Evolutionary conservation across 2,113 vertebrate species (phyloP).

Genomic region (Aramus guarauna): DNA sequence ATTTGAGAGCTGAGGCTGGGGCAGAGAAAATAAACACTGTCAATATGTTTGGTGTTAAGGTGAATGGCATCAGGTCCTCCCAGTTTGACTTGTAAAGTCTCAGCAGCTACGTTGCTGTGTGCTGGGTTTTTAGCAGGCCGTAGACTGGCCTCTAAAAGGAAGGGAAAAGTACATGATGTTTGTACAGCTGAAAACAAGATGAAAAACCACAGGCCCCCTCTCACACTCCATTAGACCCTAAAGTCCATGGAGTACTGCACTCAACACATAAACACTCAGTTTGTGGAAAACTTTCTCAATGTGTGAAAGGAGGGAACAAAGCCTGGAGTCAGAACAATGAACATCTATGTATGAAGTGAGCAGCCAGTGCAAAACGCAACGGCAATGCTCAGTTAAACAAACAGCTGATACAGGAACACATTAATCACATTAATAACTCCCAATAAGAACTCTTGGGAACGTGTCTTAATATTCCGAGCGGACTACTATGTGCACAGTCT

Average conservation of each 20-base stretch:
- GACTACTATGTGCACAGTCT: not conserved
- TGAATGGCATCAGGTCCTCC: conserved; percentile 61
- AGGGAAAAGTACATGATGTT: conserved; percentile 83
- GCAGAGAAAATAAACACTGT: conserved; percentile 80
- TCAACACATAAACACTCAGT: conserved; percentile 94
- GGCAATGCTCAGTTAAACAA: conserved; percentile 13
- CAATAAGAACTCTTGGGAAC: not conserved
- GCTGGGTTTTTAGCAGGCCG: conserved; percentile 61
- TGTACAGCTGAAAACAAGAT: conserved; percentile 99
- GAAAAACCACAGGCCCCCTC: conserved; percentile 92
- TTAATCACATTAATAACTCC: conserved; percentile 52
- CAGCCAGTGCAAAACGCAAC: not conserved
- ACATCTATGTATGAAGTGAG: conserved; percentile 66
- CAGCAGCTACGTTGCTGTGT: conserved; percentile 53
- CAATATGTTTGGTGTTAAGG: conserved; percentile 74
- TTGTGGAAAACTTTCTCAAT: conserved; percentile 82
- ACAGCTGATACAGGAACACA: conserved; percentile 24
- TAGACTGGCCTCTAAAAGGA: conserved; percentile 70
- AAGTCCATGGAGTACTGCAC: conserved; percentile 90
- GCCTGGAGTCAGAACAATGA: conserved; percentile 78
- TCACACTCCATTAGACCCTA: conserved; percentile 95
- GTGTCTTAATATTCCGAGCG: not conserved
- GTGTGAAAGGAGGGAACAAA: conserved; percentile 75
- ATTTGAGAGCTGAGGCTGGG: conserved; percentile 68
- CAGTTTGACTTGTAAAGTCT: conserved; percentile 71